Percentiles rank a stretch among this genome's conserved stretches.
Conservation (phyloP, 2,113 vertebrate genomes). For the Myotis brandtii region DNA sequence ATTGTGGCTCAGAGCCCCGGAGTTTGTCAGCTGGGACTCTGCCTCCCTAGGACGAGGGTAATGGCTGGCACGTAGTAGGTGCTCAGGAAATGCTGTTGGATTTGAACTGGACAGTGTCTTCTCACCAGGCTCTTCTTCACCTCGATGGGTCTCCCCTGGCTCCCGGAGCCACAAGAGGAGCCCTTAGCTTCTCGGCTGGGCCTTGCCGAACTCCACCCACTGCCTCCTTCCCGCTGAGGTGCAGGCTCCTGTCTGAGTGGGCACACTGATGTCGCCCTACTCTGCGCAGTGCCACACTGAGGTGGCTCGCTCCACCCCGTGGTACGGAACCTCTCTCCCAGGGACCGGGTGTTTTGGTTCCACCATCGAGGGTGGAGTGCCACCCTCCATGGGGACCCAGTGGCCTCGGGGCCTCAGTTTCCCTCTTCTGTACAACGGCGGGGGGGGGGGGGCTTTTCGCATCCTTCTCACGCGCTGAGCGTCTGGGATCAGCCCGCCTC, state of each 20-base stretch:
- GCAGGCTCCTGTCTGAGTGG: neutral
- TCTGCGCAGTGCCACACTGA: fast-evolving
- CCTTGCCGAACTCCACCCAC: neutral
- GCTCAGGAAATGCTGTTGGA: neutral
- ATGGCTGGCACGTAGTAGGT: neutral
- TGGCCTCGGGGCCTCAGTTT: neutral
- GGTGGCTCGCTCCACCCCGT: neutral
- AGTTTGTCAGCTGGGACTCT: neutral
- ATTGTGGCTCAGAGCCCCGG: neutral
- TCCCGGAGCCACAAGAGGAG: neutral
- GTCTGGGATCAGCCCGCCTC: neutral
- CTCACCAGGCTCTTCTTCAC: neutral
- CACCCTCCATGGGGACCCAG: neutral
- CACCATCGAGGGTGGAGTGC: too few relatives aligned
- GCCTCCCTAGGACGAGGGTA: neutral
- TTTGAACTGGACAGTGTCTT: neutral
- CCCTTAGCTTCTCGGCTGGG: too few relatives aligned
- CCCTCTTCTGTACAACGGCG: too few relatives aligned
- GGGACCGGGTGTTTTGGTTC: neutral
- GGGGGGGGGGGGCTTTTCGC: neutral
- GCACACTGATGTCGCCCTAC: fast-evolving
- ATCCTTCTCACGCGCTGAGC: too few relatives aligned
- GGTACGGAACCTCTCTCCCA: neutral
- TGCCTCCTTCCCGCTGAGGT: neutral
- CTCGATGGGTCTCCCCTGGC: neutral